Base-by-base conservation (phyloP, 2,888 invertebrate genomes). In the Stenoptilia bipunctidactyla region DNA sequence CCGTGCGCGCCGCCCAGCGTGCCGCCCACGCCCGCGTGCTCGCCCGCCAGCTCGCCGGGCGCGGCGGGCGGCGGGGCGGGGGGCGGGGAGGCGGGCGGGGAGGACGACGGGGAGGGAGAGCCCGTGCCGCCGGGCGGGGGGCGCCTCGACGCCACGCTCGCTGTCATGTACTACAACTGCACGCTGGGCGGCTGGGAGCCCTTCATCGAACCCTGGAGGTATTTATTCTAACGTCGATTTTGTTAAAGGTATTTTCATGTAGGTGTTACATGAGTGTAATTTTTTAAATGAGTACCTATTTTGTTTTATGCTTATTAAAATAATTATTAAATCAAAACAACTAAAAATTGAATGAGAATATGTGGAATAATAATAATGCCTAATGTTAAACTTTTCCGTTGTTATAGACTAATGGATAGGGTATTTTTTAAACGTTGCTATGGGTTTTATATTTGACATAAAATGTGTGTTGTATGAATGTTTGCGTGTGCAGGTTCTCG, bases 111-210 rank as follows among this genome's bases (percentile, higher is more conserved):
- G 61, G 1, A 53, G 77, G n/a, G n/a, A n/a, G 0, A 49, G 85
- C 4, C 8, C 20, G 20, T 20, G 20, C 4, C 20, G 4, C 8
- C 68, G 40, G 71, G 70, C 2, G 67, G 61, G 1, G 53, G 77
- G 0, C 49, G 85, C 36, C 85, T 92, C 2, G 85, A 86, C 37
- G 89, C 90, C 37, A 80, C 87, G 44, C 86, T 97, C 38, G 86
- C 89, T 13, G 86, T 90, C 3, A 96, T 98, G 79, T 99, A 97
- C 73, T 99, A 97, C 75, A 99, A 98, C 76, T 86, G 98, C 15
- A 89, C 90, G 15, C 82, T 98, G 15, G 97, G 97, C 38, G 98
- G 97, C 0, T 99, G 98, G 98, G 98, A 99, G 65, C 98, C 99
- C 0, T 89, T 97, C 43, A 72, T 98, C 0, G 98, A 99, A 66